Percentiles rank a stretch among this genome's conserved stretches.
These are phyloP conservation scores for Mimumesa dahlbomi DNA, from an alignment of 2,888 invertebrate species.

Conservation along the genomic window DNA sequence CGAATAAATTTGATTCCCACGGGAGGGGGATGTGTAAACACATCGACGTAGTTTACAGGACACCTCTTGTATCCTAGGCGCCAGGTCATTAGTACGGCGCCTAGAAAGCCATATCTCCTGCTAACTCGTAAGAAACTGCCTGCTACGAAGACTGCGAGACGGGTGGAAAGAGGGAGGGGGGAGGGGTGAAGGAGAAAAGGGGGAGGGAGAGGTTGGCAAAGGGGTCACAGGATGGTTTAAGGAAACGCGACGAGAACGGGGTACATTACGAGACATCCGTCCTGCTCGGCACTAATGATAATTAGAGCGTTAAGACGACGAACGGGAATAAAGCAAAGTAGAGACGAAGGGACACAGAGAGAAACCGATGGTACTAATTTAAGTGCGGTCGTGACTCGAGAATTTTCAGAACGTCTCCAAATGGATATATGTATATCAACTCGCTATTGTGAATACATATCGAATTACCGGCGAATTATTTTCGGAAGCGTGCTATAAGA, in stretches of 20 bases:
- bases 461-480: no score
- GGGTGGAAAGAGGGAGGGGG: conserved; percentile 31
- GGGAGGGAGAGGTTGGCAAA: conserved; percentile 38
- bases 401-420: conserved; percentile 19
- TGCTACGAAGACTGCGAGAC: conserved; percentile 29
- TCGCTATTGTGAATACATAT: no score
- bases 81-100: conserved; percentile 67
- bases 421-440: no score
- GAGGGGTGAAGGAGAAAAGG: conserved; percentile 63
- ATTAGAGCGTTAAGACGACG: conserved; percentile 77
- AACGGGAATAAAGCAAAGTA: conserved; percentile 56
- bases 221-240: conserved; percentile 66
- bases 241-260: conserved; percentile 63
- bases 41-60: no score
- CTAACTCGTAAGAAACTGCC: conserved; percentile 68
- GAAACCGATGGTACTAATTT: conserved; percentile 36
- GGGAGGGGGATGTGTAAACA: no score
- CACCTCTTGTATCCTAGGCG: conserved; percentile 59
- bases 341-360: conserved; percentile 33
- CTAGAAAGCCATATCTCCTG: conserved; percentile 69
- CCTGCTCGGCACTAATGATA: conserved; percentile 76
- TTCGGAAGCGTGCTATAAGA: no score
- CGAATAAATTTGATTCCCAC: no score
- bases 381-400: conserved; percentile 18
- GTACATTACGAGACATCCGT: conserved; percentile 75